These are phyloP conservation scores for Dynastes tityus DNA, from an alignment of 2,888 invertebrate genomes.

Conservation along the genomic window DNA sequence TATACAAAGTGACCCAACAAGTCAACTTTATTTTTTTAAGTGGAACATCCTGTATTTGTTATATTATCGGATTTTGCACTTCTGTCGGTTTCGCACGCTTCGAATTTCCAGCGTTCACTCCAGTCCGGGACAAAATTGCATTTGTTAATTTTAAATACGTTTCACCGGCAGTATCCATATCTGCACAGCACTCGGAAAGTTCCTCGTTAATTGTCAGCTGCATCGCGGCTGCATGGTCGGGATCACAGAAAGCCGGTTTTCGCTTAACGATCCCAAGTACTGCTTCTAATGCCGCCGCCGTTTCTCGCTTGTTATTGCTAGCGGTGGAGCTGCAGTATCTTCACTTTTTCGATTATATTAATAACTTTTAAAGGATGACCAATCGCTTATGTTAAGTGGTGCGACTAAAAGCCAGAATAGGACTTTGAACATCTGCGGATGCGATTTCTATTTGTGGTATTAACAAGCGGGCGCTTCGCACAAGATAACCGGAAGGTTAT, in stretches of 20 bases:
- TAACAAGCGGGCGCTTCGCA: too few species aligned
- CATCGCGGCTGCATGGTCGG: conserved; percentile 18
- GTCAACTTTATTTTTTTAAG: too few species aligned
- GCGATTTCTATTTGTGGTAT: not conserved
- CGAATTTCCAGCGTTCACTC: conserved; percentile 17
- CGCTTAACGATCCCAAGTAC: conserved; percentile 21
- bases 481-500: too few species aligned
- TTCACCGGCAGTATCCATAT: conserved; percentile 30
- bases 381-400: conserved; percentile 13
- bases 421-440: not conserved
- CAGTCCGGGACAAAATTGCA: conserved; percentile 22
- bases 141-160: conserved; percentile 40
- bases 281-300: not conserved
- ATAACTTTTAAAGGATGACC: conserved; percentile 22
- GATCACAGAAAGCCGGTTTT: conserved; percentile 23
- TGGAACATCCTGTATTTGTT: too few species aligned
- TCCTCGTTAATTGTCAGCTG: conserved; percentile 39
- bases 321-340: conserved; percentile 1
- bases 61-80: not conserved
- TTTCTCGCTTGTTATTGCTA: not conserved
- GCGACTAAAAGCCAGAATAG: not conserved
- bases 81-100: conserved; percentile 25
- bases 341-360: conserved; percentile 23
- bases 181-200: conserved; percentile 15
- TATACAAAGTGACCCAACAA: too few species aligned